Base-by-base conservation (phyloP, 1,140 invertebrate species). In the Andrena cerasifolii region DNA sequence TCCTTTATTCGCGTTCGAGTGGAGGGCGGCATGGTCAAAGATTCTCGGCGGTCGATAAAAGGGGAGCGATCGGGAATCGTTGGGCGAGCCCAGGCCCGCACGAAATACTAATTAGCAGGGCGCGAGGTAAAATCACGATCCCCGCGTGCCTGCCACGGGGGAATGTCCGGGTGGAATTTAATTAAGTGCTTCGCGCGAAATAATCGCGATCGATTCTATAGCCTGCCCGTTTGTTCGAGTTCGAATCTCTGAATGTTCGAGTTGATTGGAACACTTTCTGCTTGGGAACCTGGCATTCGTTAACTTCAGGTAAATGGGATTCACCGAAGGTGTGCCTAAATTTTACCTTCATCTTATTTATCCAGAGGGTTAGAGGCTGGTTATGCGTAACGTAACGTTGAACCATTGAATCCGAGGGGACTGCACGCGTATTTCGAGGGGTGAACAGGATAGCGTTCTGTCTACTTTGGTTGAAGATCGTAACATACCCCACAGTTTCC, bases 1-100 rank as follows among this genome's bases (percentile, higher is more conserved):
- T 78, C 26, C 75, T 78, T 72, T 78, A 71, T 51, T 43, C 61
- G 3, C 47, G 71, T 12, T 74, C 49, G 36, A 74, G 47, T 54
- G 33, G 45, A 51, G 47, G 36, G 36, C 10, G 33, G 28, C 31
- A 62, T 26, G 58, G 58, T 21, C 58, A 24, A 63, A 58, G 24
- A 36, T 53, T 63, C 51, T 18, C 51, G 33, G 21, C 8, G 51
- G 3, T 18, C 59, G 58, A 63, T 53, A 26, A 73, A 62, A 28
- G 58, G 33, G 58, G 12, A 3, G 10, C 26, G 54, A 49, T 61
- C 31, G 28, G 31, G 31, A 33, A 61, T 14, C 56, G 58, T 24
- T 73, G 59, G 59, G 53, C 43, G 49, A 65, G 59, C 45, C 3
- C 4, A n/a, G 5, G 24, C 45, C n/a, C 33, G 12, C 24, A 51